Percentiles rank a stretch among this genome's conserved stretches.
Evolutionary conservation across 2,888 invertebrate genomes (phyloP).

Genomic region (Colostygia pectinataria): DNA sequence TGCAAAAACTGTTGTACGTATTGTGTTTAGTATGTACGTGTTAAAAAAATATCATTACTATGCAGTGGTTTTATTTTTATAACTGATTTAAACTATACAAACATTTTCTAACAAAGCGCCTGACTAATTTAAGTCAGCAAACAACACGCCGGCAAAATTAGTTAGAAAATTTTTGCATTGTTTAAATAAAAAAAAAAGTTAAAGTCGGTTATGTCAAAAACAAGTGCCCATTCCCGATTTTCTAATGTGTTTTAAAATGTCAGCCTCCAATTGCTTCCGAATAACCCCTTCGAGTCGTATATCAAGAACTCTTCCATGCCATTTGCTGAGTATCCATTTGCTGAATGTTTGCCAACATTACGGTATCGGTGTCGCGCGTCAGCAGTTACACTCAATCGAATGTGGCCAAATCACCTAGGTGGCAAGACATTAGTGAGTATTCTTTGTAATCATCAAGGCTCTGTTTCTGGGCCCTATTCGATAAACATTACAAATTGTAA

Average conservation of each 20-base stretch:
- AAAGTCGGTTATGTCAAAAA: neutral
- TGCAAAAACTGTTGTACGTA: no score
- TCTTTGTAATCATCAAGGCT: neutral
- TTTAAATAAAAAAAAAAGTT: no score
- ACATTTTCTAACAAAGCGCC: no score
- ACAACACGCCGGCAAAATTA: no score
- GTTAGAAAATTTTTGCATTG: no score
- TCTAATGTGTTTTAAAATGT: constrained; percentile 15
- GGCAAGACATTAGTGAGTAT: constrained; percentile 3
- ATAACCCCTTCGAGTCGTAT: constrained; percentile 17
- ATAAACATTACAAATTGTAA: no score
- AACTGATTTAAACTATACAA: no score
- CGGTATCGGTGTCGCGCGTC: constrained; percentile 13
- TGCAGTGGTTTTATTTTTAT: no score
- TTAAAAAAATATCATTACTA: no score
- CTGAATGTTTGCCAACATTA: constrained; percentile 22
- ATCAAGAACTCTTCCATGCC: constrained; percentile 21
- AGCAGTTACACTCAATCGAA: constrained; percentile 3
- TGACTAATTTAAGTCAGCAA: no score
- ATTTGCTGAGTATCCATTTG: constrained; percentile 13
- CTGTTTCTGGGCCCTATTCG: no score
- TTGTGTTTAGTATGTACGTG: no score
- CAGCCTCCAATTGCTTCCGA: constrained; percentile 8
- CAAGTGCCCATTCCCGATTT: neutral
- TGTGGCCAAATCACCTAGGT: constrained; percentile 12